A percentile compares a stretch with the other conserved stretches of the same genome.
Evolutionary conservation across 2,888 invertebrate genomes (phyloP).

Genomic region (Epirrhoe tristata): DNA sequence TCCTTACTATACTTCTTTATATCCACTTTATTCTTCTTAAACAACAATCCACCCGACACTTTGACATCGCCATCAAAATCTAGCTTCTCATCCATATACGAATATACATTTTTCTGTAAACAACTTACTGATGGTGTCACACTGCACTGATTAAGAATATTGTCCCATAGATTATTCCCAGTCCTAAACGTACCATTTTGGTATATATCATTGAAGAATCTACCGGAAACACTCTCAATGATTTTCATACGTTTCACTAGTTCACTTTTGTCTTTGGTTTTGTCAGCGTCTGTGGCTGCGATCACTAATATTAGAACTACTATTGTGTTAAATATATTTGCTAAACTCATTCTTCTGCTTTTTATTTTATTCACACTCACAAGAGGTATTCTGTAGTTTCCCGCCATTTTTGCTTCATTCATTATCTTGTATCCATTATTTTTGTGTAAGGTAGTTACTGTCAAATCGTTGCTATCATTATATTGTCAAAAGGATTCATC

Average conservation of each 20-base stretch:
- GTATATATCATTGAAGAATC: constrained; percentile 72
- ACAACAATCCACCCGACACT: constrained; percentile 87
- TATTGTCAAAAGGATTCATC: constrained; percentile 41
- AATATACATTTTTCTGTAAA: constrained; percentile 91
- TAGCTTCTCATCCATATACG: constrained; percentile 89
- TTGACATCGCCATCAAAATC: constrained; percentile 87
- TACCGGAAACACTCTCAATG: constrained; percentile 69
- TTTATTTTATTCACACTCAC: constrained; percentile 23
- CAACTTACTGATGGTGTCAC: constrained; percentile 88
- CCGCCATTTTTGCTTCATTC: constrained; percentile 30
- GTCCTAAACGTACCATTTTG: constrained; percentile 80
- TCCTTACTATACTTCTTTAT: constrained; percentile 83
- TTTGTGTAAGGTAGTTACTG: constrained; percentile 6
- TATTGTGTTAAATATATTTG: constrained; percentile 54
- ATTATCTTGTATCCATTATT: constrained; percentile 23
- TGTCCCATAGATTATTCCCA: constrained; percentile 90
- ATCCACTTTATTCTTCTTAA: constrained; percentile 87
- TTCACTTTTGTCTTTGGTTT: constrained; percentile 57
- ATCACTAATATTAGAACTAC: constrained; percentile 62
- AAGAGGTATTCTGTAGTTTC: constrained; percentile 19
- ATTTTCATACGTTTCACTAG: constrained; percentile 66
- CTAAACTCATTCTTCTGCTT: constrained; percentile 39
- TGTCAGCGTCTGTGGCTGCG: constrained; percentile 52
- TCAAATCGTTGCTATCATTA: constrained; percentile 10
- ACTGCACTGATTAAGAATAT: constrained; percentile 89